phyloP scores from a whole-genome alignment of 2,888 invertebrate genomes.

The Nezara viridula region DNA sequence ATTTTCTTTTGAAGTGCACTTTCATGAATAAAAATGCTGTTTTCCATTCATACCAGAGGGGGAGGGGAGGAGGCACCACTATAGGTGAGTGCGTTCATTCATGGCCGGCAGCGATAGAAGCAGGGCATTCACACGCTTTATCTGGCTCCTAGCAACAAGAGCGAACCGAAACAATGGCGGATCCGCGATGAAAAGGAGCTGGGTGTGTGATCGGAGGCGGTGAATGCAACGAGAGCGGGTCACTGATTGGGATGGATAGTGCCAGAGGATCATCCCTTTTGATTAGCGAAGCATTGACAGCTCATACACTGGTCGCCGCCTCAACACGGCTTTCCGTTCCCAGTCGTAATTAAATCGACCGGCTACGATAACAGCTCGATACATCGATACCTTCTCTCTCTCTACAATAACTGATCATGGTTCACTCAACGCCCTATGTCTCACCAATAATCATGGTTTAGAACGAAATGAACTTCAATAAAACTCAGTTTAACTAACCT shows the following conservation, averaged over 20 bases:
- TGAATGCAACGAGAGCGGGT: neutral
- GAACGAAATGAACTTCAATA: too few species aligned
- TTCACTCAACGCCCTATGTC: too few species aligned
- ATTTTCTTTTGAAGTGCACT: neutral
- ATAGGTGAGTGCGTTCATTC: neutral
- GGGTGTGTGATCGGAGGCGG: neutral
- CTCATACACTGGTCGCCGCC: neutral
- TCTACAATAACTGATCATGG: too few species aligned
- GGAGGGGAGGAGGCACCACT: neutral
- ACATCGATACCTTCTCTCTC: too few species aligned
- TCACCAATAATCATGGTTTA: too few species aligned
- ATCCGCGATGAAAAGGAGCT: neutral
- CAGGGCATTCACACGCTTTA: neutral
- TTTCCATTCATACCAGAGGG: neutral
- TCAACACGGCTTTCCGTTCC: neutral
- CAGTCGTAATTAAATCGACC: neutral
- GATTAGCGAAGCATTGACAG: neutral
- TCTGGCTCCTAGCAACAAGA: neutral
- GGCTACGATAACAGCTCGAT: neutral
- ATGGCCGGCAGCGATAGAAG: neutral
- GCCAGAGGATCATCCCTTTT: neutral
- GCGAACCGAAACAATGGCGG: neutral
- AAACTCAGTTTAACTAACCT: too few species aligned
- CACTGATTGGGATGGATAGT: conserved; percentile 14
- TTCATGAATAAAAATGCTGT: neutral